Evolutionary conservation across 2,797 vertebrate species (phyloP).

Genomic region (Aphelocoma californica): DNA sequence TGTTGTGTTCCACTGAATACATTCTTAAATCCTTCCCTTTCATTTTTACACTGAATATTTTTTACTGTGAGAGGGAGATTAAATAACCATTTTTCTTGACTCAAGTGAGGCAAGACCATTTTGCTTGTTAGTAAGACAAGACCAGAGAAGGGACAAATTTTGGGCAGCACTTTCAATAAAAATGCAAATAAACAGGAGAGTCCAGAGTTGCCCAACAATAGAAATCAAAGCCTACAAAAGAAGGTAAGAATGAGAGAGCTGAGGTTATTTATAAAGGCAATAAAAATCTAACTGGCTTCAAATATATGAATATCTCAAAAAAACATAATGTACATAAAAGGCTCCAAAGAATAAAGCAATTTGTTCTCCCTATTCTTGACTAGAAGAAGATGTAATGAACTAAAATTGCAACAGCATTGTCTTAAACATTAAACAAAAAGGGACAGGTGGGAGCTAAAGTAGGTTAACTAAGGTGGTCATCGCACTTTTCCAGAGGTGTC

Average conservation of each 20-base stretch:
- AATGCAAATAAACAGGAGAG: not conserved
- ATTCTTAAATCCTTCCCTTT: not conserved
- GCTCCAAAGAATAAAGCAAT: not conserved
- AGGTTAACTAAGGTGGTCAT: not conserved
- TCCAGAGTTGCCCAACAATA: not conserved
- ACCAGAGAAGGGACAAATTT: not conserved
- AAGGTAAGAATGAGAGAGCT: not conserved
- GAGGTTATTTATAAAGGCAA: not conserved
- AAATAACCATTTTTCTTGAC: not conserved
- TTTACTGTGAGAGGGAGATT: not conserved
- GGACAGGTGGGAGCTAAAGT: not conserved
- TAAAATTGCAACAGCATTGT: not conserved
- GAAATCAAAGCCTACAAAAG: not conserved
- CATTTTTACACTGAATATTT: not conserved
- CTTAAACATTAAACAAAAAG: not conserved
- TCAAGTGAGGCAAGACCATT: not conserved
- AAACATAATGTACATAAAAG: not conserved
- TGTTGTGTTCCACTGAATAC: not conserved
- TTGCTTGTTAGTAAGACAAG: not conserved
- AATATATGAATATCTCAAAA: not conserved
- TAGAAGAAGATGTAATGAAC: not conserved
- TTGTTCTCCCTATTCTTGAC: not conserved
- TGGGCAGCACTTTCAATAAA: not conserved
- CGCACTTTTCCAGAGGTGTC: not conserved
- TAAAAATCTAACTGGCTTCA: not conserved